Conservation (phyloP, 2,797 vertebrate genomes). For the Hemibagrus guttatus region DNA sequence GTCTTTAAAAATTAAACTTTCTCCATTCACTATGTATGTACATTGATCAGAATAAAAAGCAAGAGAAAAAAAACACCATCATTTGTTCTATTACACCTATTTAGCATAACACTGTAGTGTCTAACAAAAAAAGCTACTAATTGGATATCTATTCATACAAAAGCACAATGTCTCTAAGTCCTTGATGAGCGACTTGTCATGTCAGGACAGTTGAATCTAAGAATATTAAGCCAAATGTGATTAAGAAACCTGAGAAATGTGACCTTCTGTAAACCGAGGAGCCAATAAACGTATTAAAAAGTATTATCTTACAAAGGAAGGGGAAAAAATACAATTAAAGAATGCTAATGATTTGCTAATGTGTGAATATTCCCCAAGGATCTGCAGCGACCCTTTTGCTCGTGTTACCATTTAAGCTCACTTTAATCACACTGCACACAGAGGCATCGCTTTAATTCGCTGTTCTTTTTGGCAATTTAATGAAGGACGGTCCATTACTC, state of each 20-base stretch:
- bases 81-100: slow-evolving; percentile 19
- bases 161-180: slow-evolving; percentile 24
- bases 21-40: neutral
- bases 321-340: slow-evolving; percentile 50
- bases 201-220: neutral
- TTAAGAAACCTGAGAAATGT: slow-evolving; percentile 24
- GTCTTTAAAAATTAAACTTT: slow-evolving; percentile 17
- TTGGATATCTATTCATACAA: slow-evolving; percentile 26
- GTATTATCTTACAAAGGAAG: slow-evolving; percentile 49
- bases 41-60: neutral
- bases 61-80: neutral
- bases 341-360: slow-evolving; percentile 53
- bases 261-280: neutral
- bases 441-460: slow-evolving; percentile 56
- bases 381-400: slow-evolving; percentile 33
- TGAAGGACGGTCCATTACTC: slow-evolving; percentile 53
- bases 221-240: slow-evolving; percentile 22
- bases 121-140: slow-evolving; percentile 4
- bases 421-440: slow-evolving; percentile 48
- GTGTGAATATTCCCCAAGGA: slow-evolving; percentile 42
- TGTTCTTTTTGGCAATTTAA: slow-evolving; percentile 46
- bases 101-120: neutral
- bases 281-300: slow-evolving; percentile 41
- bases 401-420: slow-evolving; percentile 47
- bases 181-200: slow-evolving; percentile 15